phyloP scores from a whole-genome alignment of 1,140 invertebrate species.

The Drosophila bocqueti region DNA sequence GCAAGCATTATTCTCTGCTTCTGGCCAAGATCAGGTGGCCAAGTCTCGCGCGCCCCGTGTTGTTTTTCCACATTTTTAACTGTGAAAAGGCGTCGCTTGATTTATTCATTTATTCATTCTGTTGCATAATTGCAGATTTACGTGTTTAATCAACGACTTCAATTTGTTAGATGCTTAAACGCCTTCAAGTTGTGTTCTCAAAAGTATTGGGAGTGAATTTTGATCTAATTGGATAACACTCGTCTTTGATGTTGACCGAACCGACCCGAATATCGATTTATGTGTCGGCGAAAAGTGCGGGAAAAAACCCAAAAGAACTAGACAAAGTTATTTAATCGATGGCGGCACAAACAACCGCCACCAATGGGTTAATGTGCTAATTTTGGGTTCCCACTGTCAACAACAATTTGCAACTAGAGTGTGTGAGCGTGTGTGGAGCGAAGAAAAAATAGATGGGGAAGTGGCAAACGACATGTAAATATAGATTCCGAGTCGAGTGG shows the following conservation, averaged over 20 bases:
- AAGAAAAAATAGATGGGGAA: conserved; percentile 17
- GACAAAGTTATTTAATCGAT: conserved; percentile 75
- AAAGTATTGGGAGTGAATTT: conserved; percentile 12
- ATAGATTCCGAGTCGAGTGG: conserved; percentile 40
- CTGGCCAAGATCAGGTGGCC: conserved; percentile 60
- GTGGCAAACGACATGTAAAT: conserved; percentile 47
- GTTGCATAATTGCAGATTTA: conserved; percentile 51
- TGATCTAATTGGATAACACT: conserved; percentile 64
- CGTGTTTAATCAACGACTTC: conserved; percentile 59
- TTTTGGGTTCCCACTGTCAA: conserved; percentile 64
- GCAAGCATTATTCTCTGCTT: conserved; percentile 56
- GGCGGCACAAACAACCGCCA: conserved; percentile 33
- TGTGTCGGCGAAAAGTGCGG: conserved; percentile 23
- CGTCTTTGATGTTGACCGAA: conserved; percentile 44
- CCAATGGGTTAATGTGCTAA: conserved; percentile 80
- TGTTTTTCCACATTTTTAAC: conserved; percentile 74
- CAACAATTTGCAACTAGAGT: conserved; percentile 43
- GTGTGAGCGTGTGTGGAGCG: conserved; percentile 8
- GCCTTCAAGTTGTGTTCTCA: background rate
- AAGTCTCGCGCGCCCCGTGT: conserved; percentile 19
- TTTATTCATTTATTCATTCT: conserved; percentile 74
- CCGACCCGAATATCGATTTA: conserved; percentile 59
- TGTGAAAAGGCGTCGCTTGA: conserved; percentile 74
- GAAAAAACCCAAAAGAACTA: conserved; percentile 7
- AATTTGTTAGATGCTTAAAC: conserved; percentile 45